These are phyloP conservation scores for Malthinus seriepunctatus DNA, from an alignment of 2,888 invertebrate genomes.

Conservation along the genomic window DNA sequence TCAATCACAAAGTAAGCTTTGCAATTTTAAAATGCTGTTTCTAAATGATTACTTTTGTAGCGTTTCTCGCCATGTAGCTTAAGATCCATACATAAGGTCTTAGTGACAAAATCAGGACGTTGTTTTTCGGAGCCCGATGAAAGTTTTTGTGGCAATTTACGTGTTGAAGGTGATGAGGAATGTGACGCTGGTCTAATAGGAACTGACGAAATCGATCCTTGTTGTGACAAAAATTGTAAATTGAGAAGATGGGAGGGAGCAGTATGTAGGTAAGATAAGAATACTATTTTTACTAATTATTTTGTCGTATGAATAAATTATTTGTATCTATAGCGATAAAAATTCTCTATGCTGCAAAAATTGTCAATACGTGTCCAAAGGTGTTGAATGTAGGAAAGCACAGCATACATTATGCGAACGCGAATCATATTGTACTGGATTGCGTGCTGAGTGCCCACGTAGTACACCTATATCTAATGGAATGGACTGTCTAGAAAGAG, in stretches of 20 bases:
- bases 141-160: slow-evolving; percentile 93
- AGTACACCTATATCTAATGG: slow-evolving; percentile 86
- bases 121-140: slow-evolving; percentile 94
- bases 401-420: slow-evolving; percentile 92
- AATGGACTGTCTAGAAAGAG: slow-evolving; percentile 88
- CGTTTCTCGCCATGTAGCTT: slow-evolving; percentile 94
- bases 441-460: slow-evolving; percentile 78
- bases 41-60: slow-evolving; percentile 54
- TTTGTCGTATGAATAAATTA: neutral
- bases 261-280: slow-evolving; percentile 72
- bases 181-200: slow-evolving; percentile 95
- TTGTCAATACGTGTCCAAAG: slow-evolving; percentile 83
- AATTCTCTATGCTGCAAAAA: slow-evolving; percentile 95
- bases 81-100: slow-evolving; percentile 88
- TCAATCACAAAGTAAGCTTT: slow-evolving; percentile 82
- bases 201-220: slow-evolving; percentile 90
- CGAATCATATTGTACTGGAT: slow-evolving; percentile 87
- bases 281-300: neutral
- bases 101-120: slow-evolving; percentile 88
- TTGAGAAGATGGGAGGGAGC: slow-evolving; percentile 81
- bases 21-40: neutral
- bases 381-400: slow-evolving; percentile 86
- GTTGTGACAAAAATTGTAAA: slow-evolving; percentile 92
- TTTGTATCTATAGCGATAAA: slow-evolving; percentile 80
- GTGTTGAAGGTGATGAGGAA: slow-evolving; percentile 95